Evolutionary conservation across 2,113 vertebrate genomes (phyloP).

Genomic region (Chloropsis cyanopogon): DNA sequence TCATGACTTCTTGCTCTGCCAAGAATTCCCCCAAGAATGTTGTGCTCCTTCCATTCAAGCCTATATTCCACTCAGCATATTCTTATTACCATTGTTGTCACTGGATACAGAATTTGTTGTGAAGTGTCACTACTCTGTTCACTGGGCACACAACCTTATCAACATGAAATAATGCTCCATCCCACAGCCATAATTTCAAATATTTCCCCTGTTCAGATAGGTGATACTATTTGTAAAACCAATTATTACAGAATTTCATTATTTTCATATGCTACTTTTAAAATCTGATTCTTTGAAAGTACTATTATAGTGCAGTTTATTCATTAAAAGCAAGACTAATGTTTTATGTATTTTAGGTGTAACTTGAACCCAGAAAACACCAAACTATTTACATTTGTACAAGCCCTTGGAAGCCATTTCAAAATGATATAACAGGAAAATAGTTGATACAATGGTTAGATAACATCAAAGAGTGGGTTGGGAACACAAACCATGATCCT

Average conservation of each 20-base stretch:
- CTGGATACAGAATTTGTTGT: background rate
- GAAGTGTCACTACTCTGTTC: background rate
- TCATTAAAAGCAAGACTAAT: background rate
- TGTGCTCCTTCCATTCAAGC: background rate
- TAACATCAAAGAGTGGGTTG: constrained; percentile 57
- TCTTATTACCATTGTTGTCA: background rate
- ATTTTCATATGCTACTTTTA: background rate
- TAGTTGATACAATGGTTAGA: constrained; percentile 39
- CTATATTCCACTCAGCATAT: background rate
- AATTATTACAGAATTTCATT: background rate
- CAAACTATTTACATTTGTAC: background rate
- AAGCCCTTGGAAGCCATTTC: constrained; percentile 23
- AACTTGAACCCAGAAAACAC: constrained; percentile 8
- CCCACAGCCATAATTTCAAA: background rate
- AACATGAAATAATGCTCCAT: background rate
- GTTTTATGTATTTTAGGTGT: background rate
- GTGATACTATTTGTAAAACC: background rate
- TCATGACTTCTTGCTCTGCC: background rate
- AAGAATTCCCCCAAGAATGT: background rate
- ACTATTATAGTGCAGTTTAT: background rate
- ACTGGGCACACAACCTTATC: background rate
- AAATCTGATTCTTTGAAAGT: background rate
- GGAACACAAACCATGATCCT: constrained; percentile 32
- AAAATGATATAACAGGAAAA: constrained; percentile 36
- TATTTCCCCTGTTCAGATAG: background rate